Percentiles rank a stretch among this genome's conserved stretches.
phyloP scores from a whole-genome alignment of 1,140 invertebrate species.

The Drosophila truncata region DNA sequence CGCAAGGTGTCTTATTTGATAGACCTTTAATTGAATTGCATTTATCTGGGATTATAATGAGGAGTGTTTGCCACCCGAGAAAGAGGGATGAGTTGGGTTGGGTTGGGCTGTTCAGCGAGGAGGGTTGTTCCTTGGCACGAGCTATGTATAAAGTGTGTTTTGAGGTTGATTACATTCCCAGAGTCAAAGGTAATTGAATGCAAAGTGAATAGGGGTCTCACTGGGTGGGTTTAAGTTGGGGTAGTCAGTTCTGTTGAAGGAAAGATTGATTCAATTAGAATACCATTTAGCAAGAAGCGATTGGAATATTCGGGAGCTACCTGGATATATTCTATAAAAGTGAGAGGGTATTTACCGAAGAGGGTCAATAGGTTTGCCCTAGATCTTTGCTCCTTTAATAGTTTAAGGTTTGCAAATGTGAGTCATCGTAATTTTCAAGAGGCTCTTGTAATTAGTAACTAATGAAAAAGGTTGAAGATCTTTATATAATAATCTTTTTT shows the following conservation, averaged over 20 bases:
- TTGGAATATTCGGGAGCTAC: not conserved
- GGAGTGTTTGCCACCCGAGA: slow-evolving; percentile 39
- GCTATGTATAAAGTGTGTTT: slow-evolving; percentile 16
- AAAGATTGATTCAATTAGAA: not conserved
- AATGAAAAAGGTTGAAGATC: not conserved
- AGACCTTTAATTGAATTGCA: slow-evolving; percentile 61
- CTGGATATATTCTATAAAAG: not conserved
- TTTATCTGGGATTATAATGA: slow-evolving; percentile 58
- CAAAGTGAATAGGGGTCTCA: not conserved
- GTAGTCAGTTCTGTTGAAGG: too few relatives aligned
- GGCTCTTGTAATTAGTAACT: not conserved
- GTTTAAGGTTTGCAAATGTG: not conserved
- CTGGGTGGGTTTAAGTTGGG: not conserved
- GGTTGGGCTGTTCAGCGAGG: not conserved
- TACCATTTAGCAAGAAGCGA: not conserved
- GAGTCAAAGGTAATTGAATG: slow-evolving; percentile 26
- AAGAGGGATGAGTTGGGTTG: not conserved
- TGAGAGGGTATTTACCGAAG: not conserved
- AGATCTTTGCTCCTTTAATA: not conserved
- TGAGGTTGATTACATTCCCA: slow-evolving; percentile 23
- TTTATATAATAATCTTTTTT: not conserved
- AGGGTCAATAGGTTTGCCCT: not conserved
- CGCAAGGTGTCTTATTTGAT: slow-evolving; percentile 53
- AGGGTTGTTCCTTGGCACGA: slow-evolving; percentile 35
- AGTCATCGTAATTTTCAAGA: not conserved